Base-by-base conservation (phyloP, 2,888 invertebrate species). In the Mythimna pallens region DNA sequence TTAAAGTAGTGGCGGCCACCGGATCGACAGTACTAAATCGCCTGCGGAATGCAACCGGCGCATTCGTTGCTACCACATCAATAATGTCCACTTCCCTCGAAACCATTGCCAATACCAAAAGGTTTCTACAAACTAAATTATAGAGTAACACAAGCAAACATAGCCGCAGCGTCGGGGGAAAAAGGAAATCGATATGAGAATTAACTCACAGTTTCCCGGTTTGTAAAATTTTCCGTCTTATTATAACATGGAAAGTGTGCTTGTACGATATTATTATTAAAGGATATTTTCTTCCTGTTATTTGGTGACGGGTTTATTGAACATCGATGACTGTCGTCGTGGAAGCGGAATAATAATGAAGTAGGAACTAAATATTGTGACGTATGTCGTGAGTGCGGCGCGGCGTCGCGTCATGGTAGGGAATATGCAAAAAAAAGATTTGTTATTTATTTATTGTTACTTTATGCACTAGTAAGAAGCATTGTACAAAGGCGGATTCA, bases 1-100 rank as follows among this genome's bases (percentile, higher is more conserved):
- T 84, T 82, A 83, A 81, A 83, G 77, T 82, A 76, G 79, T 78
- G 58, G 71, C 36, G 70, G 78, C 62, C 63, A 67, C 9, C 8
- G 73, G 70, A 66, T 73, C 75, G 74, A 66, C 76, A 50, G 65
- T 70, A 71, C 74, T 78, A 75, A 80, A 80, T 79, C 69, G 69
- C 22, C 65, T 76, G 65, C 65, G 57, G 74, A 78, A 76, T 76
- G 70, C 77, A 65, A 54, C 57, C 64, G 52, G 65, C 54, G 62
- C 71, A 82, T 70, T 82, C 69, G 69, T 74, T 82, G 58, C 63
- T 52, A 50, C 69, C 62, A 73, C 81, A 85, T 78, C 76, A 81
- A 83, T 73, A 74, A 78, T 79, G 70, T 65, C 73, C 73, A 75
- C 65, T 78, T 80, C 69, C 20, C 52, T 80, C 54, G 64, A 76